Evolutionary conservation across 37 sponge, comb jelly and placozoan species (phyloP).

Genomic region (Crambe crambe): DNA sequence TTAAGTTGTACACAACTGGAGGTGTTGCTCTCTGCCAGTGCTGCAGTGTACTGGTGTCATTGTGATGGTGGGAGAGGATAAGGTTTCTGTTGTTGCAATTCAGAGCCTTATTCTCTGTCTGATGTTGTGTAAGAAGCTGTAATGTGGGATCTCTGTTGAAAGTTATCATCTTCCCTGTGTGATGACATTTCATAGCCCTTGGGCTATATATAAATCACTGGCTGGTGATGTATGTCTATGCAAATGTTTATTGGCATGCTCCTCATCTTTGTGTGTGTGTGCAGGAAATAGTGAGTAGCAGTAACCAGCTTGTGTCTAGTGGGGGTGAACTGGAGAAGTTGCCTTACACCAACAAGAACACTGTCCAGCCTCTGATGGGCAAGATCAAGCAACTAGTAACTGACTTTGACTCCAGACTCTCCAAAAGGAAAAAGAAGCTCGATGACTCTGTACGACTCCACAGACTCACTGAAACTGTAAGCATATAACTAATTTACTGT

Average conservation of each 20-base stretch:
- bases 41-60: too few relatives aligned
- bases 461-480: conserved; percentile 58
- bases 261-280: neutral
- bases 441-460: conserved; percentile 53
- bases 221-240: neutral
- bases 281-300: conserved; percentile 44
- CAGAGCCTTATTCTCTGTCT: too few relatives aligned
- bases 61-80: too few relatives aligned
- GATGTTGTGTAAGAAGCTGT: too few relatives aligned
- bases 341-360: conserved; percentile 6
- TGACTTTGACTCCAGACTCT: conserved; percentile 41
- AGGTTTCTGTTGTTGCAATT: too few relatives aligned
- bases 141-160: too few relatives aligned
- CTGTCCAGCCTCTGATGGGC: conserved; percentile 24
- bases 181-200: neutral
- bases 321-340: conserved; percentile 25
- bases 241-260: neutral
- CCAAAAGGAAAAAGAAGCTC: conserved; percentile 47
- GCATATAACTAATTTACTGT: neutral
- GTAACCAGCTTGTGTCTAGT: conserved; percentile 16
- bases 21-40: too few relatives aligned
- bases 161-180: too few relatives aligned
- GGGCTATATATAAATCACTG: neutral
- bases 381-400: conserved; percentile 36
- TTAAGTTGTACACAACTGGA: too few relatives aligned